Conservation (phyloP, 2,797 vertebrate species). For the Avahi laniger region DNA sequence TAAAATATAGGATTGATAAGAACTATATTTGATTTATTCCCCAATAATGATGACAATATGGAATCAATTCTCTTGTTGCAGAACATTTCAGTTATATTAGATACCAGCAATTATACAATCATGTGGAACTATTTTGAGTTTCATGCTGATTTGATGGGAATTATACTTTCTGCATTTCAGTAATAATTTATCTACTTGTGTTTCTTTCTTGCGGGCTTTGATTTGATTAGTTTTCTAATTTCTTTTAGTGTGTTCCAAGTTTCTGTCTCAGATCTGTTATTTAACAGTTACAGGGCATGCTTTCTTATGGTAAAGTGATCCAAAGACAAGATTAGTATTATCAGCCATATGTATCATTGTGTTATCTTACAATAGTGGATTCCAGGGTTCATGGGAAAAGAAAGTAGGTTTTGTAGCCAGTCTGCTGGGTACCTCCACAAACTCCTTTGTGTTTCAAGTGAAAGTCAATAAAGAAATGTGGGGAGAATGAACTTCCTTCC, state of each 20-base stretch:
- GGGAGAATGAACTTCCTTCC: neutral
- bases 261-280: slow-evolving; percentile 62
- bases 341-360: neutral
- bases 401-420: neutral
- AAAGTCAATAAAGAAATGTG: slow-evolving; percentile 15
- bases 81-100: slow-evolving; percentile 68
- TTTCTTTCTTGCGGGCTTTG: slow-evolving; percentile 54
- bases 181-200: slow-evolving; percentile 58
- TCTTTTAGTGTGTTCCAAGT: slow-evolving; percentile 54
- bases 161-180: slow-evolving; percentile 72
- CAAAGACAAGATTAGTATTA: slow-evolving; percentile 39
- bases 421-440: neutral
- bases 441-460: neutral
- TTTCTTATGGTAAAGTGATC: slow-evolving; percentile 59
- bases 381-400: neutral
- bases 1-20: slow-evolving; percentile 22
- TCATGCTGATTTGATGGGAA: slow-evolving; percentile 78
- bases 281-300: slow-evolving; percentile 30
- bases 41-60: neutral
- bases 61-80: slow-evolving; percentile 31
- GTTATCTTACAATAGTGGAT: neutral
- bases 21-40: neutral
- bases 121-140: slow-evolving; percentile 77
- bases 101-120: slow-evolving; percentile 71
- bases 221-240: slow-evolving; percentile 68